phyloP scores from a whole-genome alignment of 2,888 invertebrate species.

The Eupithecia abbreviata region DNA sequence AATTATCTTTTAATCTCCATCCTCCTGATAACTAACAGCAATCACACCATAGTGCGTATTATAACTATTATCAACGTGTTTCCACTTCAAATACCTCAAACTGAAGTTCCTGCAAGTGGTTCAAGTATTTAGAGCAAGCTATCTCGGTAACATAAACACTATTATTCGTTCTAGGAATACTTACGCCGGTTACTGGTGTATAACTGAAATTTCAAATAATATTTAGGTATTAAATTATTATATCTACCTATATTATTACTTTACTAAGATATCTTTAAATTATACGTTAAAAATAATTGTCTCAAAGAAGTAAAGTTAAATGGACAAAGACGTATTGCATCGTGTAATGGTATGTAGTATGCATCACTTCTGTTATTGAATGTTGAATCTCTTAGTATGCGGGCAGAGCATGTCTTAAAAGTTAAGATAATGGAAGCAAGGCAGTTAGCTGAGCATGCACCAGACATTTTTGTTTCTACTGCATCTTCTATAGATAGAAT shows the following conservation, averaged over 20 bases:
- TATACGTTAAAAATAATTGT: background rate
- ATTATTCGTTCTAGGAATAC: conserved; percentile 35
- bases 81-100: conserved; percentile 39
- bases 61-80: conserved; percentile 26
- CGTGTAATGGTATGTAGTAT: too few relatives aligned
- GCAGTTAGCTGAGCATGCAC: background rate
- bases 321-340: background rate
- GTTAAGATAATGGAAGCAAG: too few relatives aligned
- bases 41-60: background rate
- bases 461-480: background rate
- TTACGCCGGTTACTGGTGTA: conserved; percentile 21
- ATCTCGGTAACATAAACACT: conserved; percentile 37
- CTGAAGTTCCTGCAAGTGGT: conserved; percentile 39
- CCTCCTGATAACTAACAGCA: background rate
- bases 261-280: background rate
- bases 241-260: background rate
- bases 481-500: background rate
- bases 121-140: conserved; percentile 47
- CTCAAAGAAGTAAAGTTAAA: background rate
- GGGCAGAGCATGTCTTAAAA: too few relatives aligned
- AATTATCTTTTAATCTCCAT: background rate
- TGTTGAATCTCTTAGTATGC: too few relatives aligned
- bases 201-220: conserved; percentile 3
- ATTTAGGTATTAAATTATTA: background rate
- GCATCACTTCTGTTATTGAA: background rate